phyloP scores from a whole-genome alignment of 2,888 invertebrate species.

The Agapetus fuscipes region DNA sequence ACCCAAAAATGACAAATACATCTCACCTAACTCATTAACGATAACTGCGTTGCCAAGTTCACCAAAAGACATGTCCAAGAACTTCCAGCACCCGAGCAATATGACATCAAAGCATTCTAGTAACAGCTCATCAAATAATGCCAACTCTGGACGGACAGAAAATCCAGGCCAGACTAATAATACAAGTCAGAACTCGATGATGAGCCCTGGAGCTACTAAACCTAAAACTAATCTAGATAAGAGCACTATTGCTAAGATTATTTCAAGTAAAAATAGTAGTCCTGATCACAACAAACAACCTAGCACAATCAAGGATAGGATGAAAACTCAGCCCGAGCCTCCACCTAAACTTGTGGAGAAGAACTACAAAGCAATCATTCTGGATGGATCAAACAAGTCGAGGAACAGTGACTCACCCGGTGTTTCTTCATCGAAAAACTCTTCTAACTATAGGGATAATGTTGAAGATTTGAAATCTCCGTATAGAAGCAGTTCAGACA shows the following conservation, averaged over 20 bases:
- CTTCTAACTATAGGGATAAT: background rate
- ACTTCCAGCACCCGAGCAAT: slow-evolving; percentile 25
- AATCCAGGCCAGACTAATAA: slow-evolving; percentile 28
- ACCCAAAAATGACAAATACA: slow-evolving; percentile 31
- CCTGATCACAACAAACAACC: slow-evolving; percentile 7
- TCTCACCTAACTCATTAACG: slow-evolving; percentile 38
- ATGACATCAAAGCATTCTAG: background rate
- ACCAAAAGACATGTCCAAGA: slow-evolving; percentile 25
- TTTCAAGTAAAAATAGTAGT: slow-evolving; percentile 28
- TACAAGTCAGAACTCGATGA: background rate
- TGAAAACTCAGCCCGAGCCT: slow-evolving; percentile 7
- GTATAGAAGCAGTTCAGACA: slow-evolving; percentile 5
- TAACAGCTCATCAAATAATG: slow-evolving; percentile 14
- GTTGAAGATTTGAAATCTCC: slow-evolving; percentile 8
- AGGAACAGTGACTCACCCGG: background rate
- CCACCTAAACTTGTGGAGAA: background rate
- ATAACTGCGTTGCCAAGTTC: slow-evolving; percentile 35
- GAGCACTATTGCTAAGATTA: slow-evolving; percentile 30
- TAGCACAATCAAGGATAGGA: slow-evolving; percentile 6
- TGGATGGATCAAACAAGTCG: background rate
- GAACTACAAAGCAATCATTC: background rate
- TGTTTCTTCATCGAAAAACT: background rate
- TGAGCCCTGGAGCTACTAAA: slow-evolving; percentile 25
- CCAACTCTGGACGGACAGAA: slow-evolving; percentile 11
- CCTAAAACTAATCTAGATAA: slow-evolving; percentile 33